Evolutionary conservation across 2,113 vertebrate species (phyloP), one percentile per base, ranked within the genome.

Genomic region (Pseudorasbora parva): DNA sequence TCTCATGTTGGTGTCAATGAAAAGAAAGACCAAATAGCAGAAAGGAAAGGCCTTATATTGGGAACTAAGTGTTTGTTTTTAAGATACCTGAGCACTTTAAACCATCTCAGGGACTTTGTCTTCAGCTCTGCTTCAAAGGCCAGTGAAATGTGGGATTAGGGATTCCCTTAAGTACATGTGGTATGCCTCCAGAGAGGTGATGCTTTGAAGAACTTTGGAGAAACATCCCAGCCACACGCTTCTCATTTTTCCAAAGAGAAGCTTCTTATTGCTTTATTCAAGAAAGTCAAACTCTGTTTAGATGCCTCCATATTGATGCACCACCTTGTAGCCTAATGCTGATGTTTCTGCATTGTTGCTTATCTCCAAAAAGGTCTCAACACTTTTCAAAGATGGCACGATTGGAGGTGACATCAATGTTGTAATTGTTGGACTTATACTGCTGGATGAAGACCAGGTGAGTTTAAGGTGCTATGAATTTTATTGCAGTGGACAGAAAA

Each of bases 321-420:
- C 66, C 33, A 69, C n/a, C 33, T 19, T 54, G 51, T 21, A 54
- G 51, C 6, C 17, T 69, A 57, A 77, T 43, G 27, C 59, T 12
- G 5, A 3, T 51, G 30, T 23, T 60, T 12, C 49, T 23, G 4
- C 6, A 17, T 17, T 51, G 25, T 79, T 47, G 59, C 7, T 62
- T 25, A 23, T 43, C 27, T 17, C 54, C 43, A 79, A 30, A 72
- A 77, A 97, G 97, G 97, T 97, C 60, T 97, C 97, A 33, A 94
- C 95, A 66, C 91, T 97, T 80, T 97, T 97, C 88, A 96, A 96
- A 91, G 97, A 97, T 1, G 96, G 95, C 5, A 97, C 96, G 0
- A 97, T 97, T 82, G 97, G 97, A 64, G 95, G 95, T 3, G 95
- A 97, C 80, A 96, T 97, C 87, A 97, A 97, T 74, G 95, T 97